Evolutionary conservation across 2,797 vertebrate species (phyloP).

Genomic region (Chaunax sp.): DNA sequence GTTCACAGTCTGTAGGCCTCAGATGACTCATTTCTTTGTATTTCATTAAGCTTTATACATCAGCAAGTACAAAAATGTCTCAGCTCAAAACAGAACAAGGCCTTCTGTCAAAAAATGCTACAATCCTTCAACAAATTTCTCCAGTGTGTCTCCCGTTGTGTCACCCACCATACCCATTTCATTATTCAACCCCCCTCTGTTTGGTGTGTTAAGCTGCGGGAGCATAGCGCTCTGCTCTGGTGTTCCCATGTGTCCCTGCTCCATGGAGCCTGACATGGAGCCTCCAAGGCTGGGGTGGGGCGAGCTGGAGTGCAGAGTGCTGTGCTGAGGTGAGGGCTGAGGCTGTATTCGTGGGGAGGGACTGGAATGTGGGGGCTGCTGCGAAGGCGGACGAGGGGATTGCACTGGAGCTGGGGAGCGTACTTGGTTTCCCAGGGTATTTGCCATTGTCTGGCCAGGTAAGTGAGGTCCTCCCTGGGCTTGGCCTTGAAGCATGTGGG

Average conservation of each 20-base stretch:
- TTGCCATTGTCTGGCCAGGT: constrained; percentile 90
- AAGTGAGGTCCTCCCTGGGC: constrained; percentile 87
- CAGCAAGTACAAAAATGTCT: constrained; percentile 88
- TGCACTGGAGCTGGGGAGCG: constrained; percentile 97
- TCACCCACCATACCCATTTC: constrained; percentile 94
- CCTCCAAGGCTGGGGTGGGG: constrained; percentile 93
- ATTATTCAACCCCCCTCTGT: constrained; percentile 89
- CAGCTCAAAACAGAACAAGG: constrained; percentile 76
- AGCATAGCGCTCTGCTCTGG: constrained; percentile 99
- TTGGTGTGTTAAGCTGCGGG: constrained; percentile 94
- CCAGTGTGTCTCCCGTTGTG: constrained; percentile 95
- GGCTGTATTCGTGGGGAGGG: constrained; percentile 95
- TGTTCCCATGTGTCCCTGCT: constrained; percentile 94
- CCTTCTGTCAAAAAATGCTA: constrained; percentile 88
- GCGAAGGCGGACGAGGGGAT: constrained; percentile 94
- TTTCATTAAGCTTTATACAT: constrained; percentile 86
- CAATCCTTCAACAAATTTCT: constrained; percentile 99
- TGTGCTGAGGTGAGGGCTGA: constrained; percentile 94
- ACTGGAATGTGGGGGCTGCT: constrained; percentile 97
- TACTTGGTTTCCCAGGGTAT: constrained; percentile 93
- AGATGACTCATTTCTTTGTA: constrained; percentile 76
- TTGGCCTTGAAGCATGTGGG: constrained; percentile 95
- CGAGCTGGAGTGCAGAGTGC: constrained; percentile 92
- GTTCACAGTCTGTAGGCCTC: constrained; percentile 89
- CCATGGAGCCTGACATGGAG: constrained; percentile 92